Evolutionary conservation across 2,888 invertebrate species (phyloP), one percentile per base, ranked within the genome.

Genomic region (Caenorhabditis angaria): DNA sequence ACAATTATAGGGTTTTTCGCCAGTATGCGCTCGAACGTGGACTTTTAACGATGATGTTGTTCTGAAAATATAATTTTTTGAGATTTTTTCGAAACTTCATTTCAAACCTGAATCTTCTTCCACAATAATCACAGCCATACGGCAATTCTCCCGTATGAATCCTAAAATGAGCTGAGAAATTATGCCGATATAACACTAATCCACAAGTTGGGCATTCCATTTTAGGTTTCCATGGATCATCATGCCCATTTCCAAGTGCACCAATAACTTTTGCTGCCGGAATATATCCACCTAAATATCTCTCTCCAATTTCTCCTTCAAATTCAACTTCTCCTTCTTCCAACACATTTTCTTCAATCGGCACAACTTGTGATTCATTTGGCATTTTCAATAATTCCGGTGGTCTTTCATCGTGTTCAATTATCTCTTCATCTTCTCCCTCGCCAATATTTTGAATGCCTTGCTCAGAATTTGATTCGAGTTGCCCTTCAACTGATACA

Each of bases 81-180:
- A n/a, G n/a, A n/a, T n/a, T n/a, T n/a, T n/a, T n/a, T n/a, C n/a
- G n/a, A n/a, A n/a, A n/a, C n/a, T n/a, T n/a, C n/a, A n/a, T n/a
- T n/a, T n/a, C 22, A 18, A 4, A 22, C 84, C 85, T 69, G 65
- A 87, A 87, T 24, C 81, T 57, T 62, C 83, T 85, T 14, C 70
- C 75, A 67, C 87, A 87, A 51, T 65, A 83, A 5, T 56, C 48
- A 63, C 87, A 87, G 2, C 73, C 66, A 57, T 82, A 85, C 5
- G 87, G 87, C 63, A 83, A 65, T 63, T 87, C 86, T 14, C 86
- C 86, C 18, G 87, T 85, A 63, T 87, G 87, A 56, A 86, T 85
- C 8, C 87, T 78, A 60, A 80, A 84, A 60, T 87, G 87, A 2
- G 84, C 80, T 8, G 80, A 76, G 63, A 84, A 85, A 69, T 87